These are phyloP conservation scores for Agelas oroides DNA, from an alignment of 37 sponge, comb jelly and placozoan genomes.

Conservation along the genomic window DNA sequence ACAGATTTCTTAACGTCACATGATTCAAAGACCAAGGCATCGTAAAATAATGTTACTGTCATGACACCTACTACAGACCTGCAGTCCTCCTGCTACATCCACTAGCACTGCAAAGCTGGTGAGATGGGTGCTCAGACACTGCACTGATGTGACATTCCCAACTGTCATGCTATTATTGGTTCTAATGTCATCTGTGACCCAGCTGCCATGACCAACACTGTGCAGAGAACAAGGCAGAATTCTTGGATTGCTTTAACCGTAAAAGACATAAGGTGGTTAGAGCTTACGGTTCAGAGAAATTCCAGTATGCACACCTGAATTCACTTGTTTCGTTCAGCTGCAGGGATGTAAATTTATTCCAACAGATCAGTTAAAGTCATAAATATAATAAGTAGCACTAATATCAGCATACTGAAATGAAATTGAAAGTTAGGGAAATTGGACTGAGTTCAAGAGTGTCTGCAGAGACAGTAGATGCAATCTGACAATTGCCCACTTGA, in stretches of 20 bases:
- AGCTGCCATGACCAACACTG: not conserved
- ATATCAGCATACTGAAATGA: not conserved
- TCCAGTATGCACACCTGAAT: not conserved
- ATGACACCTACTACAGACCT: too few relatives aligned
- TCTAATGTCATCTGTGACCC: not conserved
- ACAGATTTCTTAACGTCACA: too few relatives aligned
- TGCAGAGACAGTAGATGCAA: not conserved
- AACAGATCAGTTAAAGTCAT: not conserved
- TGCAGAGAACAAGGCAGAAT: too few relatives aligned
- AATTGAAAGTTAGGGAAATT: not conserved
- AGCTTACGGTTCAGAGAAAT: not conserved
- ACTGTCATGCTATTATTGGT: not conserved
- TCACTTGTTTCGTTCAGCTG: not conserved
- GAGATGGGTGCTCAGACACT: conserved; percentile 22
- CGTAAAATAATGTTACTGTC: too few relatives aligned
- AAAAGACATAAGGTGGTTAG: too few relatives aligned
- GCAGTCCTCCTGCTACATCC: conserved; percentile 24
- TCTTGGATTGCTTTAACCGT: too few relatives aligned
- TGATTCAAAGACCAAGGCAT: too few relatives aligned
- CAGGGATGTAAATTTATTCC: too few relatives aligned
- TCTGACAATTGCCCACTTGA: conserved; percentile 24
- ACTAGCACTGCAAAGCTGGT: conserved; percentile 53
- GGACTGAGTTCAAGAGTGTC: not conserved
- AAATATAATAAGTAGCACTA: not conserved
- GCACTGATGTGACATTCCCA: not conserved